Conservation (phyloP, 2,113 vertebrate species). For the Gallinago media region DNA sequence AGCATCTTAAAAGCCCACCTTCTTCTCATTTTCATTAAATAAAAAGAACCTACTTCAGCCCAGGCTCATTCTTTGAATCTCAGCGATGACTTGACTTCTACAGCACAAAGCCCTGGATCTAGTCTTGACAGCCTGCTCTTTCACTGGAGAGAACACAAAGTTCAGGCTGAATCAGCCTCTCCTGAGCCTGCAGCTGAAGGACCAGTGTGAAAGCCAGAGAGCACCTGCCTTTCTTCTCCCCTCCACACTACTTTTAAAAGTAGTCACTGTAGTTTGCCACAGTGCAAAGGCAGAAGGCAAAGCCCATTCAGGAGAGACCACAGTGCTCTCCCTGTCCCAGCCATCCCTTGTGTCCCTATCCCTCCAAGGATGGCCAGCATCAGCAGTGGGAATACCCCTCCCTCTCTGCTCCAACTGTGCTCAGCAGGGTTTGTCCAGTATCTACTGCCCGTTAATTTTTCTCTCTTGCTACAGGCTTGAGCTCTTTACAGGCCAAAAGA, state of each 20-base stretch:
- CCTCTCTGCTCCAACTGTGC: neutral
- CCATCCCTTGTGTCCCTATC: neutral
- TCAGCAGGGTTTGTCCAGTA: neutral
- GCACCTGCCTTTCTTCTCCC: neutral
- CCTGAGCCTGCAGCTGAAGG: neutral
- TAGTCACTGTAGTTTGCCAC: neutral
- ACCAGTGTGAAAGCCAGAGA: neutral
- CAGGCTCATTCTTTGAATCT: neutral
- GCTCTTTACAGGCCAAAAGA: neutral
- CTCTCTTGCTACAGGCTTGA: neutral
- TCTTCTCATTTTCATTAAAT: neutral
- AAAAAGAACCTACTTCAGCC: neutral
- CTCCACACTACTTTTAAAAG: neutral
- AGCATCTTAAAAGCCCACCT: neutral
- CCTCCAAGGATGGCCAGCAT: neutral
- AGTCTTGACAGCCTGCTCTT: neutral
- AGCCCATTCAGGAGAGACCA: accelerated
- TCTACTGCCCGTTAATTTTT: neutral
- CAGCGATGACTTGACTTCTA: neutral
- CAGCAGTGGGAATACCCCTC: neutral
- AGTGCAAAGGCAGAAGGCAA: neutral
- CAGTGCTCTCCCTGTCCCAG: accelerated
- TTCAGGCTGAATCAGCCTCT: neutral
- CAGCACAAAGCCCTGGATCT: neutral
- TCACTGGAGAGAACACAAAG: neutral